Evolutionary conservation across 2,888 invertebrate genomes (phyloP), one percentile per base, ranked within the genome.

Genomic region (Apamea crenata): DNA sequence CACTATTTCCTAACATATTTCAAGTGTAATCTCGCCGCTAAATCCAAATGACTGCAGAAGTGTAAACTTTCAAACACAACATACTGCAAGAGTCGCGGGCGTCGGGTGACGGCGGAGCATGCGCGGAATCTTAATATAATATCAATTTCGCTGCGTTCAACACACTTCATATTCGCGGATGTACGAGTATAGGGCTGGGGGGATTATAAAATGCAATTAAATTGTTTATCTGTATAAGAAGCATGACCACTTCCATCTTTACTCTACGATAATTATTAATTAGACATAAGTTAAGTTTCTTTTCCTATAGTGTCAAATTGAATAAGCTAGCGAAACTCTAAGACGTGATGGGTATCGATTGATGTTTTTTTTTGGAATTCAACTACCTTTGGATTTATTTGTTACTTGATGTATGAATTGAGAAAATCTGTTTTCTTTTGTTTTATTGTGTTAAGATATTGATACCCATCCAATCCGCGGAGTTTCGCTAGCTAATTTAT

Each of bases 101-200:
- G 89, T 90, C 89, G 89, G 87, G 81, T 89, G 90, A 85, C 90
- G 84, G 69, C 86, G 84, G 89, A 88, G 92, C 92, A 93, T 91
- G 92, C 90, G 83, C 77, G 86, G 94, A 93, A 93, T 94, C 88
- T 91, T 87, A 92, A 93, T 93, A 91, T 88, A 84, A 87, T 85
- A 85, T 85, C 83, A 84, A 89, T 84, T 87, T 87, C 81, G 82
- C 87, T 88, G 89, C 88, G 80, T 86, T 86, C 80, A 83, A 89
- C 82, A 83, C 86, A 89, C 90, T 92, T 91, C 90, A 90, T 90
- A 90, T 86, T 87, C 81, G 84, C 87, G 76, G 82, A 83, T 75
- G 76, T 72, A 36, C 36, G 36, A 36, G 5, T 36, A 53, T 78
- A 92, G 91, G 91, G 91, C 66, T 91, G 87, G 16, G 25, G 32